Evolutionary conservation across 2,113 vertebrate species (phyloP), one percentile per base, ranked within the genome.

Genomic region (Bos indicus): DNA sequence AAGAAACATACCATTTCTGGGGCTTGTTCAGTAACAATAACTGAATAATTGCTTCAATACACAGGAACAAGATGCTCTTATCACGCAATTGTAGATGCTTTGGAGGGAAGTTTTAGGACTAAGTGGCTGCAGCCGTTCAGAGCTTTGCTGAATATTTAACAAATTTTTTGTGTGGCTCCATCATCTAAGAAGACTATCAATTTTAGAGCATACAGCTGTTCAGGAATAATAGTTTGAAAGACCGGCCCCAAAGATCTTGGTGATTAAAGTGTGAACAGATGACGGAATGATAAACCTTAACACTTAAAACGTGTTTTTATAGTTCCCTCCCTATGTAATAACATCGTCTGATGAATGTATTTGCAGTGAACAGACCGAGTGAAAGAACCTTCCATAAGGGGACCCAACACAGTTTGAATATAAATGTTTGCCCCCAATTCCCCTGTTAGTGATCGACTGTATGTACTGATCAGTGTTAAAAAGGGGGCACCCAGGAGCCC

Each of bases 211-310:
- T 64, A 43, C 93, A 93, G 77, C 85, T 78, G 54, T 82, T 96
- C 23, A 23, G 54, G 80, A 96, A 81, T 92, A 84, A 90, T 85
- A 25, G 84, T 95, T 89, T 93, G 85, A 91, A 97, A 96, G 90
- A 54, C 51, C 57, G 77, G 64, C 94, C 85, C 60, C 92, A 28
- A 88, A 90, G 95, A 96, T 89, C 81, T 67, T 23, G 56, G 81
- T 46, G 95, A 96, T 92, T 88, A 94, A 88, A 90, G 51, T 82
- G n/a, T 90, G 94, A 96, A 83, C 81, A 97, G 97, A 96, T 88
- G 90, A 95, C 1, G 4, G 94, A 88, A 95, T 97, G 97, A 94
- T 97, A 95, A 96, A 96, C 67, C 88, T 83, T 40, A 96, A 86
- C 2, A 2, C 62, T 97, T 88, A 85, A 91, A 93, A 85, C 36